Percentiles rank a stretch among this genome's conserved stretches.
These are phyloP conservation scores for Lycorma delicatula DNA, from an alignment of 1,140 invertebrate species.

Conservation along the genomic window DNA sequence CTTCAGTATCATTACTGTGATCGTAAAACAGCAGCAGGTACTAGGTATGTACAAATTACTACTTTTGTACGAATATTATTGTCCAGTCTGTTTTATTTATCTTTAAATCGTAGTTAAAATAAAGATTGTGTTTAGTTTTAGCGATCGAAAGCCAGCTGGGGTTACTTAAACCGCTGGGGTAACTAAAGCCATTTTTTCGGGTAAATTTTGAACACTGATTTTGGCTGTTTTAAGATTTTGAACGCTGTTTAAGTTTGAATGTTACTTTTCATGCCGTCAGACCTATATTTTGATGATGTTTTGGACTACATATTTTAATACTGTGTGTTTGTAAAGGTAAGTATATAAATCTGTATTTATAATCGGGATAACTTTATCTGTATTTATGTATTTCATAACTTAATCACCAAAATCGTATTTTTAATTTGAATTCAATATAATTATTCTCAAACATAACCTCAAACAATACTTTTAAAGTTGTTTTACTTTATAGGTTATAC, in stretches of 20 bases:
- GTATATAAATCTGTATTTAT: background rate
- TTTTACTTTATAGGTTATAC: background rate
- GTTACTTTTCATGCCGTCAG: background rate
- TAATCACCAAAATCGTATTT: background rate
- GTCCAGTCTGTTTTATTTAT: no score
- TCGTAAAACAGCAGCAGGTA: no score
- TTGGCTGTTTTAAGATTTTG: no score
- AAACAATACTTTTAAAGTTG: no score
- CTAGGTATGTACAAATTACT: no score
- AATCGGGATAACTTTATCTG: background rate
- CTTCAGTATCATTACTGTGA: no score
- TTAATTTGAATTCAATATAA: background rate
- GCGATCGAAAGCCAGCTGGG: background rate
- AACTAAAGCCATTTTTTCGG: conserved; percentile 2
- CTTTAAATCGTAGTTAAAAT: no score
- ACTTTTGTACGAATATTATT: no score
- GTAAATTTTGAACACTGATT: background rate
- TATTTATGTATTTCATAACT: background rate
- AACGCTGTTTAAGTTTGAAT: background rate
- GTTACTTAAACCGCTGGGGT: background rate
- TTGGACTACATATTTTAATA: background rate
- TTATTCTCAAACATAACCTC: no score
- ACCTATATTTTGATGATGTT: background rate
- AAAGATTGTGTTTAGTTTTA: no score
- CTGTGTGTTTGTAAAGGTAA: background rate